Evolutionary conservation across 2,888 invertebrate genomes (phyloP).

Genomic region (Melinaea menophilus): DNA sequence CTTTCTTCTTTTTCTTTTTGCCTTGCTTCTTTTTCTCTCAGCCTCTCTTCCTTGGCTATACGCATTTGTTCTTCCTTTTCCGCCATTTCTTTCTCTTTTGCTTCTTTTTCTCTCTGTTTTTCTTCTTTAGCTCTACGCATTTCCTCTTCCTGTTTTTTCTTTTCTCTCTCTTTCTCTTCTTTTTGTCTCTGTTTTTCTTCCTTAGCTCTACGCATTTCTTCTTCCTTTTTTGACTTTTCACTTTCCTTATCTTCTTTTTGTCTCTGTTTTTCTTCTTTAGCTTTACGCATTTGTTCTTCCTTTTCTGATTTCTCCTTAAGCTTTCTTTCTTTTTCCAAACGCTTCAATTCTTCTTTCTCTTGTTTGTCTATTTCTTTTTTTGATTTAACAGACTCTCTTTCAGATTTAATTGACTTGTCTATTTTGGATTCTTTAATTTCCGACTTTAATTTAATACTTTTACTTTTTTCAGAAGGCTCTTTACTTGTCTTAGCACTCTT

Average conservation of each 20-base stretch:
- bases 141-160: slow-evolving; percentile 18
- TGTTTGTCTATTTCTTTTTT: slow-evolving; percentile 21
- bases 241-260: slow-evolving; percentile 22
- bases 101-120: slow-evolving; percentile 10
- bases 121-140: slow-evolving; percentile 12
- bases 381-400: slow-evolving; percentile 15
- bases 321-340: slow-evolving; percentile 11
- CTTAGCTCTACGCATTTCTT: slow-evolving; percentile 5
- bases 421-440: slow-evolving; percentile 7
- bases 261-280: slow-evolving; percentile 7
- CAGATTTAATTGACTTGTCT: slow-evolving; percentile 4
- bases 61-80: slow-evolving; percentile 14
- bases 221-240: slow-evolving; percentile 20
- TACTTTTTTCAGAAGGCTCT: slow-evolving; percentile 8
- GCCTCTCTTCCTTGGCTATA: slow-evolving; percentile 12
- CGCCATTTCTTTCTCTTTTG: slow-evolving; percentile 7
- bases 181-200: slow-evolving; percentile 16
- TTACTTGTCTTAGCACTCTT: slow-evolving; percentile 10
- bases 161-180: slow-evolving; percentile 12
- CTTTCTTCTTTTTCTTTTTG: slow-evolving; percentile 20
- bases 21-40: slow-evolving; percentile 15
- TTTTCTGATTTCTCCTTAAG: slow-evolving; percentile 21
- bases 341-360: slow-evolving; percentile 28
- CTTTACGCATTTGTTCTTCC: slow-evolving; percentile 10
- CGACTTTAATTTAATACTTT: slow-evolving; percentile 6